Percentiles rank a stretch among this genome's conserved stretches.
These are phyloP conservation scores for Acrossocheilus wenchowensis DNA, from an alignment of 2,797 vertebrate genomes.

Conservation along the genomic window DNA sequence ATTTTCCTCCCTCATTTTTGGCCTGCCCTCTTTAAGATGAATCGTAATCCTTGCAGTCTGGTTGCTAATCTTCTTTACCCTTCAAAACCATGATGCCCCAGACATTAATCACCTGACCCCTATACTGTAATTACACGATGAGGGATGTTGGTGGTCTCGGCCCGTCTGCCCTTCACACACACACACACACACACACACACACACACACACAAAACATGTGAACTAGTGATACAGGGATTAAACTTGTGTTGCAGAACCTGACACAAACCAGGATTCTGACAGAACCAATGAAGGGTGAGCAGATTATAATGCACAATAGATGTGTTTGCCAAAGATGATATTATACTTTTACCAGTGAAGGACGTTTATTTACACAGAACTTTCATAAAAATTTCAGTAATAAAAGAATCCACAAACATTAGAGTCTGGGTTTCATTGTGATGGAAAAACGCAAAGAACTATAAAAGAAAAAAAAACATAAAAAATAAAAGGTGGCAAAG, in stretches of 20 bases:
- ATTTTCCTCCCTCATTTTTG: conserved; percentile 6
- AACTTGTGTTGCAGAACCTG: conserved; percentile 11
- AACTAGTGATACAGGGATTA: conserved; percentile 1
- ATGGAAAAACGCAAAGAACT: not conserved
- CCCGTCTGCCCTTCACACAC: not conserved
- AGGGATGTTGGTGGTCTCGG: conserved; percentile 20
- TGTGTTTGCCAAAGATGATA: not conserved
- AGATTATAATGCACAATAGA: conserved; percentile 10
- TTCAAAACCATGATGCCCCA: conserved; percentile 14
- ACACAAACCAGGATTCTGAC: conserved; percentile 11
- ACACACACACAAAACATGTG: not conserved
- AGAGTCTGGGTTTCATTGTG: not conserved
- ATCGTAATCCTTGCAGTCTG: conserved; percentile 39
- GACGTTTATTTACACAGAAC: not conserved
- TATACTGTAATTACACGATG: conserved; percentile 17
- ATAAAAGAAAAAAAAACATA: not conserved
- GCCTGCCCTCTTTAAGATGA: not conserved
- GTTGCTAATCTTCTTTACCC: conserved; percentile 47
- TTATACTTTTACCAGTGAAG: not conserved
- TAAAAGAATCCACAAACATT: not conserved
- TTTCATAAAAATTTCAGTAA: not conserved
- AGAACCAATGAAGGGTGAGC: not conserved
- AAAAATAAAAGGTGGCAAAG: conserved; percentile 12
- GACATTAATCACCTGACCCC: conserved; percentile 48
- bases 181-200: conserved; percentile 25